phyloP scores from a whole-genome alignment of 2,888 invertebrate species.

The Pollenia griseotomentosa region DNA sequence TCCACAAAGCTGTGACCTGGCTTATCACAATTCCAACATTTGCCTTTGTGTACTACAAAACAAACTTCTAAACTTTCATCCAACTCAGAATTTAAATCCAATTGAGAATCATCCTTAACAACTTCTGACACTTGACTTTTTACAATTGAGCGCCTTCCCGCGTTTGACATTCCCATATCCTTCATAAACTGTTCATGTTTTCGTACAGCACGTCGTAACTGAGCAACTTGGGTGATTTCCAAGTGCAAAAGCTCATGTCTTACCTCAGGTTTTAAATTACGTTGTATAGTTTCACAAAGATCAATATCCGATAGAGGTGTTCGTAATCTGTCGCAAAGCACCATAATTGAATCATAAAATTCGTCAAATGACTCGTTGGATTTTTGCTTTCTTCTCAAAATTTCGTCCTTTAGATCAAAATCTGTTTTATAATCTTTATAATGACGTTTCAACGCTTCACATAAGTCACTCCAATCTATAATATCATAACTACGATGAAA shows the following conservation, averaged over 20 bases:
- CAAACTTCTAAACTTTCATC: neutral
- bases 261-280: neutral
- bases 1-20: neutral
- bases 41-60: neutral
- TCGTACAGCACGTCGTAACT: conserved; percentile 2
- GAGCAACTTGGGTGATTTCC: neutral
- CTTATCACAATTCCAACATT: conserved; percentile 7
- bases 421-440: conserved; percentile 8
- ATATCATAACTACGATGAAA: neutral
- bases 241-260: conserved; percentile 14
- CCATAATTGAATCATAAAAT: neutral
- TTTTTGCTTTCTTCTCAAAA: conserved; percentile 10
- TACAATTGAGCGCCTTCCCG: neutral
- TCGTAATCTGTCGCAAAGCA: neutral
- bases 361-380: conserved; percentile 1
- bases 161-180: neutral
- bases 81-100: neutral
- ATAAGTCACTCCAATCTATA: neutral
- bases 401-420: conserved; percentile 18
- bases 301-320: neutral
- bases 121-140: neutral
- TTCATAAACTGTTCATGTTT: conserved; percentile 14
- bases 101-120: neutral
- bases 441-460: neutral
- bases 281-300: neutral